phyloP scores from a whole-genome alignment of 2,797 vertebrate species.

The Allobates femoralis region DNA sequence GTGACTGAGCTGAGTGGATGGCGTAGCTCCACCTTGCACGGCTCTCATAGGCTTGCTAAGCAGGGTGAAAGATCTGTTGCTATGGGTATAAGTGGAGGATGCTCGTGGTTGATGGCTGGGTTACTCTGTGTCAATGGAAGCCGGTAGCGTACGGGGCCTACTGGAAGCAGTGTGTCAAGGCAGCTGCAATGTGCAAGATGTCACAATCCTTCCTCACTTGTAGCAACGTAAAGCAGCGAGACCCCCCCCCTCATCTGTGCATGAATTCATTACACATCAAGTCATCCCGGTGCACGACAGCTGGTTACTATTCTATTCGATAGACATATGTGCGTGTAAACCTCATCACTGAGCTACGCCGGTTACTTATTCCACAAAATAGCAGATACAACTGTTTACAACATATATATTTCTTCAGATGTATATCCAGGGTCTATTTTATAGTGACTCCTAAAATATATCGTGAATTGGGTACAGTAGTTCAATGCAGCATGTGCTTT shows the following conservation, averaged over 20 bases:
- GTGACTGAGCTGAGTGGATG: constrained; percentile 48
- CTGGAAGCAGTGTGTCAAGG: constrained; percentile 20
- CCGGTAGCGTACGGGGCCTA: constrained; percentile 45
- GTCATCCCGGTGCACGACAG: background rate
- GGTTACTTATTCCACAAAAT: too few relatives aligned
- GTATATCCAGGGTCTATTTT: too few relatives aligned
- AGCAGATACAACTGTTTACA: too few relatives aligned
- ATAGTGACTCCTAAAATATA: too few relatives aligned
- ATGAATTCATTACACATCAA: background rate
- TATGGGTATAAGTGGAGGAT: constrained; percentile 56
- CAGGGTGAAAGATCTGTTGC: constrained; percentile 60
- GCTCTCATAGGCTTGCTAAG: constrained; percentile 55
- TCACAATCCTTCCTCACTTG: background rate
- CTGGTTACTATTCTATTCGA: background rate
- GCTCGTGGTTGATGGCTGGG: constrained; percentile 51
- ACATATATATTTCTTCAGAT: too few relatives aligned
- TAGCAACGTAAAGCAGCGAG: background rate
- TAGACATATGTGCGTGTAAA: too few relatives aligned
- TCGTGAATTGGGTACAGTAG: too few relatives aligned
- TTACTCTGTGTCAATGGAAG: constrained; percentile 54
- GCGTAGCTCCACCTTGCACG: constrained; percentile 39
- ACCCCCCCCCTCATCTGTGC: background rate
- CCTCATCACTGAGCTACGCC: too few relatives aligned
- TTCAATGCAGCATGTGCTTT: too few relatives aligned
- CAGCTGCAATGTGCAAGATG: background rate